These are phyloP conservation scores for Napeogenes sylphis DNA, from an alignment of 2,888 invertebrate genomes.

Conservation along the genomic window DNA sequence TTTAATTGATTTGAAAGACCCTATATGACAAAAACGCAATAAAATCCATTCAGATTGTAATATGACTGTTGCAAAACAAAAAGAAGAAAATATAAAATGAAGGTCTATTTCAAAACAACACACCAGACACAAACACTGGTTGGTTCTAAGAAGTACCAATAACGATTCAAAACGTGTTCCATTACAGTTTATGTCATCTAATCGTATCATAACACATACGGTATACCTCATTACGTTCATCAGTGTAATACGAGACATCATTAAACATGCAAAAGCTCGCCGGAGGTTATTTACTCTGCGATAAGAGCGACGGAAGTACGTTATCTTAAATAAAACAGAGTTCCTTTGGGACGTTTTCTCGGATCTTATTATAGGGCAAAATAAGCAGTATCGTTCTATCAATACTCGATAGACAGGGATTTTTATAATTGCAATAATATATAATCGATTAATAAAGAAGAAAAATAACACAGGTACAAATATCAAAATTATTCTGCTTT, in stretches of 20 bases:
- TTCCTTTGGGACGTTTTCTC: constrained; percentile 24
- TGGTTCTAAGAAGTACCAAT: neutral
- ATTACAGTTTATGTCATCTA: constrained; percentile 4
- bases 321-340: constrained; percentile 47
- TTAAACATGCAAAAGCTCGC: constrained; percentile 45
- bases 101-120: too few relatives aligned
- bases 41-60: too few relatives aligned
- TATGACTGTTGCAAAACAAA: too few relatives aligned
- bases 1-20: too few relatives aligned
- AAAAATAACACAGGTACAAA: too few relatives aligned
- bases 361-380: constrained; percentile 16
- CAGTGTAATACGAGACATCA: constrained; percentile 36
- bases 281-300: constrained; percentile 38
- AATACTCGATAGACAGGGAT: neutral
- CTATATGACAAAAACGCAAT: too few relatives aligned
- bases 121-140: neutral
- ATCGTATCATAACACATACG: constrained; percentile 3
- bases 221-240: constrained; percentile 15
- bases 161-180: neutral
- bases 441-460: too few relatives aligned
- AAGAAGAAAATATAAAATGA: too few relatives aligned
- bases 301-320: constrained; percentile 47
- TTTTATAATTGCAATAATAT: neutral
- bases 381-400: constrained; percentile 14
- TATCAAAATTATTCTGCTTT: too few relatives aligned